A percentile compares a stretch with the other conserved stretches of the same genome.
Conservation (phyloP, 2,113 vertebrate genomes). For the Oryzias melastigma region DNA sequence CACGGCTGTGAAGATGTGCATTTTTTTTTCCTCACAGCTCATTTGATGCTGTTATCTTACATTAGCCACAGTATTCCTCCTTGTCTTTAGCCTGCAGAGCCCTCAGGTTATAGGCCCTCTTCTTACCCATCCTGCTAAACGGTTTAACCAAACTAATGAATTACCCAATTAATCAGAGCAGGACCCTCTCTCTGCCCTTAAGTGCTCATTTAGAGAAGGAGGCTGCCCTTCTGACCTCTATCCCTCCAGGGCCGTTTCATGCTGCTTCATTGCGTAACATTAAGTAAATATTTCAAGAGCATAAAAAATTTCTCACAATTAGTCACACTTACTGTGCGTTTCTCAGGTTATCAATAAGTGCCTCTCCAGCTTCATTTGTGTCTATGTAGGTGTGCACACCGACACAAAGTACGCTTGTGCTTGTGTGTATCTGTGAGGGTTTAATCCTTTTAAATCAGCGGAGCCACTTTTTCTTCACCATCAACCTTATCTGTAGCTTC, state of each 20-base stretch:
- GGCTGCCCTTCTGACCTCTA: constrained; percentile 74
- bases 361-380: constrained; percentile 18
- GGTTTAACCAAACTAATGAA: constrained; percentile 81
- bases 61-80: constrained; percentile 67
- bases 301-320: constrained; percentile 75
- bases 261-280: constrained; percentile 74
- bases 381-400: constrained; percentile 12
- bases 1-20: constrained; percentile 40
- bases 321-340: constrained; percentile 70
- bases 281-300: constrained; percentile 80
- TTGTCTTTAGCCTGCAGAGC: constrained; percentile 52
- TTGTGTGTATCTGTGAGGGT: constrained; percentile 48
- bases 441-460: constrained; percentile 74
- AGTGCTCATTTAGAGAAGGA: constrained; percentile 80
- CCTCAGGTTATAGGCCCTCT: constrained; percentile 69
- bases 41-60: constrained; percentile 74
- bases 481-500: constrained; percentile 74
- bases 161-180: constrained; percentile 82
- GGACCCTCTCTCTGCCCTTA: constrained; percentile 74
- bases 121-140: constrained; percentile 70
- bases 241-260: constrained; percentile 74
- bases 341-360: constrained; percentile 56
- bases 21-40: constrained; percentile 58
- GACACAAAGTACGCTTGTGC: constrained; percentile 16
- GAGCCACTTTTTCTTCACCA: constrained; percentile 64